phyloP scores from a whole-genome alignment of 2,797 vertebrate species.

The Gadopsis bispinosus region DNA sequence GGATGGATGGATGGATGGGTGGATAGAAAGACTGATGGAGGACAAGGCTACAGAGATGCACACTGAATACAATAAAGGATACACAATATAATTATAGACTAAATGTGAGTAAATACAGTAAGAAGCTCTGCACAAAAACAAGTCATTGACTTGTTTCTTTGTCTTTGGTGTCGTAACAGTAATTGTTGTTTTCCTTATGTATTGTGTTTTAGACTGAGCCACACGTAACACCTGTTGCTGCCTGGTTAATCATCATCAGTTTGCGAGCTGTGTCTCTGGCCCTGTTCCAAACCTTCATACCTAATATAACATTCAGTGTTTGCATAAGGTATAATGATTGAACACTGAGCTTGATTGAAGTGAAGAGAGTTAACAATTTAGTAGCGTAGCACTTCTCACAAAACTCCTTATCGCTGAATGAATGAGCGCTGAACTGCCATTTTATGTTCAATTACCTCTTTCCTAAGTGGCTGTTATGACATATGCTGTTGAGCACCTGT shows the following conservation, averaged over 20 bases:
- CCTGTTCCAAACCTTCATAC: conserved; percentile 34
- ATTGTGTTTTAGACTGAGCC: conserved; percentile 6
- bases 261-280: conserved; percentile 25
- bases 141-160: not conserved
- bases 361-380: conserved; percentile 52
- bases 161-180: not conserved
- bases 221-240: conserved; percentile 28
- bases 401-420: conserved; percentile 51
- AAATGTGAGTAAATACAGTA: not conserved
- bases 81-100: not conserved
- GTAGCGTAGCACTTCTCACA: conserved; percentile 22
- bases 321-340: conserved; percentile 50
- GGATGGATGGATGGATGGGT: no score
- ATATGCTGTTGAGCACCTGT: conserved; percentile 54
- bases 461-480: conserved; percentile 60
- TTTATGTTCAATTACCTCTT: conserved; percentile 60
- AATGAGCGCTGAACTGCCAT: conserved; percentile 44
- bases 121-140: not conserved
- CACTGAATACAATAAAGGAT: not conserved
- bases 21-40: not conserved
- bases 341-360: conserved; percentile 51
- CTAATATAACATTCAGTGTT: conserved; percentile 46
- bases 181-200: not conserved
- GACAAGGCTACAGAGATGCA: not conserved
- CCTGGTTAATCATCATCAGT: conserved; percentile 40